A percentile compares a stretch with the other conserved stretches of the same genome.
Conservation (phyloP, 2,113 vertebrate species). For the Rhagologus leucostigma region DNA sequence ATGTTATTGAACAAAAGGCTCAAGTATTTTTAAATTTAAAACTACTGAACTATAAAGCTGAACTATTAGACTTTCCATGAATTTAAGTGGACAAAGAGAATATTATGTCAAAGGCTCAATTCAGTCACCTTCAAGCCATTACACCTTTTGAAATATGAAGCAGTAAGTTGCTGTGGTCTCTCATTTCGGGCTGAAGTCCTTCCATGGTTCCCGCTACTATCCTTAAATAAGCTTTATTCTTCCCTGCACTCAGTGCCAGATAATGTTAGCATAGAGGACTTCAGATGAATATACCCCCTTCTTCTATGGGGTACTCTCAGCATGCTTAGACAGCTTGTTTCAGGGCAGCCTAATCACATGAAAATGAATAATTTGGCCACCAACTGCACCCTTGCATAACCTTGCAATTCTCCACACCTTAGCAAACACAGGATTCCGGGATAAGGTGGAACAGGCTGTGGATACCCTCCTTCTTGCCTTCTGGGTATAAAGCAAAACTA, state of each 20-base stretch:
- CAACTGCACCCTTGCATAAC: neutral
- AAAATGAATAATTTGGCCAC: neutral
- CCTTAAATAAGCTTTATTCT: slow-evolving; percentile 6
- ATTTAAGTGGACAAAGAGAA: slow-evolving; percentile 60
- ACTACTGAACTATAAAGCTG: slow-evolving; percentile 69
- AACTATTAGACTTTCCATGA: slow-evolving; percentile 55
- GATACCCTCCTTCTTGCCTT: neutral
- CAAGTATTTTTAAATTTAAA: slow-evolving; percentile 70
- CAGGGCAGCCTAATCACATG: neutral
- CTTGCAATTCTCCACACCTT: neutral
- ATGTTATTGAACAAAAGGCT: slow-evolving; percentile 63
- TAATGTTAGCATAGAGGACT: neutral
- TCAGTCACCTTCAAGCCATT: slow-evolving; percentile 63
- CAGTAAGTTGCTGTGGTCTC: neutral
- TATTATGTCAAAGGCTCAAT: slow-evolving; percentile 52
- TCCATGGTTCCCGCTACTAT: neutral
- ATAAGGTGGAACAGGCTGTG: neutral
- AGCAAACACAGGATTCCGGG: neutral
- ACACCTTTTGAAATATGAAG: slow-evolving; percentile 20
- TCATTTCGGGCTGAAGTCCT: slow-evolving; percentile 19
- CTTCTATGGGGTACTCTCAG: neutral
- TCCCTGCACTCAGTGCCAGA: neutral
- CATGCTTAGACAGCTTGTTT: neutral
- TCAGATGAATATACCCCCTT: neutral
- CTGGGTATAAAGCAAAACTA: neutral